Conservation (phyloP, 2,888 invertebrate genomes). For the Baronia brevicornis region DNA sequence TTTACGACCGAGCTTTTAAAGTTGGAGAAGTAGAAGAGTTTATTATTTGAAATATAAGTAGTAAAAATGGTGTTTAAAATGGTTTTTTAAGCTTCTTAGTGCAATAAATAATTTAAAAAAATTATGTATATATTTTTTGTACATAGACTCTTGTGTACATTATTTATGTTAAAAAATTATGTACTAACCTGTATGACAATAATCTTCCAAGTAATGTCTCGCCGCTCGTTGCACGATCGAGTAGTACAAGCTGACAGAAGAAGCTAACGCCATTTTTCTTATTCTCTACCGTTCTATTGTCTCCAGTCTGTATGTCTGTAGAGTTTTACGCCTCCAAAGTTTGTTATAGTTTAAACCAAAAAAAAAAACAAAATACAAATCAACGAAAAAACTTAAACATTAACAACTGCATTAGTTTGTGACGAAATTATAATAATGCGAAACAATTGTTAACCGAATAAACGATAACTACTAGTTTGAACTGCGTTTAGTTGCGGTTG, state of each 20-base stretch:
- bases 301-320: conserved; percentile 40
- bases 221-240: conserved; percentile 81
- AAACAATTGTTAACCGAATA: conserved; percentile 24
- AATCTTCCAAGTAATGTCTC: conserved; percentile 80
- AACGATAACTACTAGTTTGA: conserved; percentile 62
- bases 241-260: conserved; percentile 81
- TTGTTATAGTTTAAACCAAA: conserved; percentile 55
- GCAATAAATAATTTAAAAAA: too few relatives aligned
- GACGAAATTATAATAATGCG: conserved; percentile 17
- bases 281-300: conserved; percentile 30
- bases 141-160: too few relatives aligned
- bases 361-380: too few relatives aligned
- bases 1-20: too few relatives aligned
- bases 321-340: conserved; percentile 31
- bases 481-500: conserved; percentile 66
- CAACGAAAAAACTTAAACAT: conserved; percentile 51
- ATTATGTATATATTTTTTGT: conserved; percentile 5
- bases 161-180: conserved; percentile 8
- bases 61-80: too few relatives aligned
- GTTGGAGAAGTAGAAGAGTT: too few relatives aligned
- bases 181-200: conserved; percentile 78
- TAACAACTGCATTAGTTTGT: conserved; percentile 48
- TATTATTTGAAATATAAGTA: too few relatives aligned
- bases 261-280: conserved; percentile 77
- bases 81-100: too few relatives aligned